phyloP scores from a whole-genome alignment of 2,888 invertebrate genomes.

The Chromoteleia sp. region DNA sequence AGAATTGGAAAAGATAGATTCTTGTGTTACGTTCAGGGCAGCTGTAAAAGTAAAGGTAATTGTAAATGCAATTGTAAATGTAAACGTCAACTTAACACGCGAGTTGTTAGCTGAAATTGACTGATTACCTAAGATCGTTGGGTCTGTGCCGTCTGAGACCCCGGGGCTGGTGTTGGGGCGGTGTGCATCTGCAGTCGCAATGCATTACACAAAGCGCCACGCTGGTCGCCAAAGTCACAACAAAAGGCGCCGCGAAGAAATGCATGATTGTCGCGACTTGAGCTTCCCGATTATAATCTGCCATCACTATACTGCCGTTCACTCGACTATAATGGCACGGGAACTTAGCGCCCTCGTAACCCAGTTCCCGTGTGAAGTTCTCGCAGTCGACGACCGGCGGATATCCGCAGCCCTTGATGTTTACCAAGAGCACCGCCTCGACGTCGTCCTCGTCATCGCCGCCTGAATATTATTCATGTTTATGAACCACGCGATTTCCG shows the following conservation, averaged over 20 bases:
- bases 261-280: constrained; percentile 93
- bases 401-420: constrained; percentile 94
- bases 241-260: constrained; percentile 93
- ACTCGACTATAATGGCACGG: constrained; percentile 90
- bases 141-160: constrained; percentile 85
- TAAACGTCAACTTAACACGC: too few species aligned
- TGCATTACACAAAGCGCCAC: constrained; percentile 94
- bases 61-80: too few species aligned
- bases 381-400: constrained; percentile 91
- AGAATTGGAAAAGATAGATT: too few species aligned
- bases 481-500: constrained; percentile 63
- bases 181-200: constrained; percentile 92
- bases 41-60: too few species aligned
- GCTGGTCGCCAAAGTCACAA: constrained; percentile 93
- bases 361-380: constrained; percentile 90
- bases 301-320: constrained; percentile 93
- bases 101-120: constrained; percentile 1
- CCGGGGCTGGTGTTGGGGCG: constrained; percentile 87
- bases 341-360: constrained; percentile 89
- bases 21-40: too few species aligned
- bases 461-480: constrained; percentile 70
- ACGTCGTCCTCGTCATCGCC: constrained; percentile 84
- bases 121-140: constrained; percentile 86
- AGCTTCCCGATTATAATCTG: constrained; percentile 92
- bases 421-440: constrained; percentile 89